These are phyloP conservation scores for Caenorhabditis doughertyi DNA, from an alignment of 2,888 invertebrate genomes.

Conservation along the genomic window DNA sequence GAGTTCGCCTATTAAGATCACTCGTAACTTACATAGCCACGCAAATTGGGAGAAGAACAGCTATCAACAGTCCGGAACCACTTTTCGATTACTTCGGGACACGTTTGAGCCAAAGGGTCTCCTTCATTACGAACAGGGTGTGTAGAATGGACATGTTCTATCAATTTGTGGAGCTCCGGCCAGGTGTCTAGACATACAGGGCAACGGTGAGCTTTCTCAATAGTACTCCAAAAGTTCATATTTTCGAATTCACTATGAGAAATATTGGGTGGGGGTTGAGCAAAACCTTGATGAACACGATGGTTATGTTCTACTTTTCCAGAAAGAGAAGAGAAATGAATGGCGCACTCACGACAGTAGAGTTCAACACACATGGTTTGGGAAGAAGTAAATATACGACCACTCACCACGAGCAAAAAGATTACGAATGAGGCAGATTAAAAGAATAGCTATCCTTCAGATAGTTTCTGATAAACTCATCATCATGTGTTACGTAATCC, in stretches of 20 bases:
- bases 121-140: not conserved
- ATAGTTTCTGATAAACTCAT: not conserved
- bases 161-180: not conserved
- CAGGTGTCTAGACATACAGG: constrained; percentile 12
- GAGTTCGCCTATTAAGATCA: too few species aligned
- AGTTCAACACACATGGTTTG: not conserved
- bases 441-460: too few species aligned
- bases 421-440: not conserved
- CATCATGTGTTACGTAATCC: constrained; percentile 7
- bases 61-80: too few species aligned
- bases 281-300: not conserved
- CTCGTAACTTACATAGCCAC: too few species aligned
- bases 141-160: not conserved
- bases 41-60: too few species aligned
- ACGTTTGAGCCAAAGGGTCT: not conserved
- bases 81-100: too few species aligned
- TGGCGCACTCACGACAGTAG: constrained; percentile 21
- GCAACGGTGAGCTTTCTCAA: constrained; percentile 1
- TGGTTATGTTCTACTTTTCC: not conserved
- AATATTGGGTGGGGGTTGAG: constrained; percentile 1
- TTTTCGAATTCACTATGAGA: not conserved
- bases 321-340: not conserved
- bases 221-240: not conserved
- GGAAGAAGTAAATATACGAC: not conserved
- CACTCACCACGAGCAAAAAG: not conserved